A percentile compares a stretch with the other conserved stretches of the same genome.
Evolutionary conservation across 2,797 vertebrate species (phyloP).

Genomic region (Sebastes taczanowskii): DNA sequence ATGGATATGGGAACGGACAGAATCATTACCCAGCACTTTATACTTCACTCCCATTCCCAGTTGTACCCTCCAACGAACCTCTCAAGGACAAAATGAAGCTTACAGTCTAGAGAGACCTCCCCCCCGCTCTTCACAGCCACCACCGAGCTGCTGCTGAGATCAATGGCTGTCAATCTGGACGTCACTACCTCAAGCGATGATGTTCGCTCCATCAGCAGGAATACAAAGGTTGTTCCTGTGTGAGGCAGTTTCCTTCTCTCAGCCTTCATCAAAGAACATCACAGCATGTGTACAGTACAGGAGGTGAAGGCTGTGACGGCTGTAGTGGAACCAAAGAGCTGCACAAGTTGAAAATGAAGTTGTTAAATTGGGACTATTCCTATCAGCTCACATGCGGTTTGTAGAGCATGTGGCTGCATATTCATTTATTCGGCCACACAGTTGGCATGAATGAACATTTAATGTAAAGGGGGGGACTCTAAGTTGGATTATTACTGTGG

Average conservation of each 20-base stretch:
- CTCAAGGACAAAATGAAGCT: constrained; percentile 39
- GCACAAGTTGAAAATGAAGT: background rate
- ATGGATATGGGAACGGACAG: constrained; percentile 54
- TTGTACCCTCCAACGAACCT: constrained; percentile 3
- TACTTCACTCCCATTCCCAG: constrained; percentile 1
- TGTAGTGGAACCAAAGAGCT: background rate
- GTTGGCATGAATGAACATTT: background rate
- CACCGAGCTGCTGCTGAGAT: constrained; percentile 31
- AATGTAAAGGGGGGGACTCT: background rate
- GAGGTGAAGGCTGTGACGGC: background rate
- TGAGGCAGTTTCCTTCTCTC: background rate
- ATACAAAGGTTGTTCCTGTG: constrained; percentile 9
- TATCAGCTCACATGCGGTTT: background rate
- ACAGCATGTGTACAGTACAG: background rate
- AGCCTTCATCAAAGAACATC: background rate
- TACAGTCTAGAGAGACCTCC: background rate
- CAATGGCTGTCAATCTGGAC: constrained; percentile 42
- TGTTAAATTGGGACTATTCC: background rate
- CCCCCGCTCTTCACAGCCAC: background rate
- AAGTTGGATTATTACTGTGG: background rate
- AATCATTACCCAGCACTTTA: constrained; percentile 55
- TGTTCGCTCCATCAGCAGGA: constrained; percentile 41
- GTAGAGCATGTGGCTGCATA: background rate
- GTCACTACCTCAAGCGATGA: constrained; percentile 14
- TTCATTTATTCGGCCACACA: background rate